Conservation (phyloP, 1,140 invertebrate species). For the Trichonephila clavata region DNA sequence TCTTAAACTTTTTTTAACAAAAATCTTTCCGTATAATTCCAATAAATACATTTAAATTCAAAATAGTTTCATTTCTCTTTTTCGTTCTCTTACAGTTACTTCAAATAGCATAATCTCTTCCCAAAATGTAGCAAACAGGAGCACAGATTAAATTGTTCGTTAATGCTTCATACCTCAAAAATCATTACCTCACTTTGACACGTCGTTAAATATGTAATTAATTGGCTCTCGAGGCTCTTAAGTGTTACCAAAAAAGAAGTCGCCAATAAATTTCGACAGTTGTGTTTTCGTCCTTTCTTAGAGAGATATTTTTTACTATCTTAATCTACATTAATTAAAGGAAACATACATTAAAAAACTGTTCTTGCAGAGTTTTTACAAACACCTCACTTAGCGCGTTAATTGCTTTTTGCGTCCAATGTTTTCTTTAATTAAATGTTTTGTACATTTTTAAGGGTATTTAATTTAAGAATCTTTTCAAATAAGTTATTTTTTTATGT, state of each 20-base stretch:
- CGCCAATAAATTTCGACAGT: background rate
- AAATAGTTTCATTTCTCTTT: too few species aligned
- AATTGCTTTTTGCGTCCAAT: background rate
- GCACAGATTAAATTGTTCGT: too few species aligned
- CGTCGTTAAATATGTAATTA: slow-evolving; percentile 34
- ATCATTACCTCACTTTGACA: slow-evolving; percentile 43
- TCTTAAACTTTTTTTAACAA: too few species aligned
- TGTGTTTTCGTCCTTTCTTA: too few species aligned
- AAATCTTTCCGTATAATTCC: too few species aligned
- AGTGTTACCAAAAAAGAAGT: background rate
- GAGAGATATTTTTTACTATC: too few species aligned
- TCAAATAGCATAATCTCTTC: too few species aligned
- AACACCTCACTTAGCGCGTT: slow-evolving; percentile 12
- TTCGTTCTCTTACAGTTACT: too few species aligned
- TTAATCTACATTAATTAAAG: slow-evolving; percentile 31
- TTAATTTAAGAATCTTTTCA: background rate
- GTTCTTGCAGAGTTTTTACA: slow-evolving; percentile 15
- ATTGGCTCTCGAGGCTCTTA: background rate
- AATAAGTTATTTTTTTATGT: background rate
- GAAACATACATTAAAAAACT: slow-evolving; percentile 25
- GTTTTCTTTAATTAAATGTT: slow-evolving; percentile 26
- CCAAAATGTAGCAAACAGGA: too few species aligned
- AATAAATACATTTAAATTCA: too few species aligned
- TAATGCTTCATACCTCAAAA: background rate
- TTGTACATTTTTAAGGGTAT: background rate